Conservation (phyloP, 2,888 invertebrate genomes). For the Oscheius sp. region DNA sequence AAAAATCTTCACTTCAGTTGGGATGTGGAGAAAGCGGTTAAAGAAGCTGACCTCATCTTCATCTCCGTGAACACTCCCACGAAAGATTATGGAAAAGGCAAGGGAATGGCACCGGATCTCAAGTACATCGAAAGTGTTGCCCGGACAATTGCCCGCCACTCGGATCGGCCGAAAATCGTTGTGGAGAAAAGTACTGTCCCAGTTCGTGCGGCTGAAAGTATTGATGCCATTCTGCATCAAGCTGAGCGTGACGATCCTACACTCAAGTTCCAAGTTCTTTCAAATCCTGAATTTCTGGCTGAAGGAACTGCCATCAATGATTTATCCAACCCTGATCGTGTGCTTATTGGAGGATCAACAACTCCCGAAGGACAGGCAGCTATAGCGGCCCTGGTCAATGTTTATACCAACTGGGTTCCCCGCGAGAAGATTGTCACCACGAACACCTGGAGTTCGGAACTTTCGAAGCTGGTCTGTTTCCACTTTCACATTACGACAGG, state of each 20-base stretch:
- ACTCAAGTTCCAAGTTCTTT: conserved; percentile 80
- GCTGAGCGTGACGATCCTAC: conserved; percentile 65
- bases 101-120: conserved; percentile 92
- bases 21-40: conserved; percentile 86
- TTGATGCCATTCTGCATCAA: conserved; percentile 75
- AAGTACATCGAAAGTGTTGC: conserved; percentile 96
- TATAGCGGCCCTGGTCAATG: conserved; percentile 85
- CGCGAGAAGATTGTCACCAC: conserved; percentile 91
- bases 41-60: conserved; percentile 94
- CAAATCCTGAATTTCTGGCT: conserved; percentile 97
- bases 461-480: conserved; percentile 87
- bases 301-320: conserved; percentile 97
- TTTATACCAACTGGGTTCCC: conserved; percentile 96
- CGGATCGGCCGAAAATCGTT: conserved; percentile 81
- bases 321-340: conserved; percentile 89
- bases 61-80: conserved; percentile 99
- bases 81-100: conserved; percentile 87
- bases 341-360: conserved; percentile 84
- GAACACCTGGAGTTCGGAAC: conserved; percentile 98
- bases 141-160: conserved; percentile 91
- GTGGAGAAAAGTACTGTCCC: conserved; percentile 99
- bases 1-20: conserved; percentile 93
- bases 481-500: background rate
- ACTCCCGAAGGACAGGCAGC: conserved; percentile 82
- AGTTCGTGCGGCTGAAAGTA: conserved; percentile 95